A percentile compares a stretch with the other conserved stretches of the same genome.
Conservation (phyloP, 2,797 vertebrate genomes). For the Dermochelys coriacea region DNA sequence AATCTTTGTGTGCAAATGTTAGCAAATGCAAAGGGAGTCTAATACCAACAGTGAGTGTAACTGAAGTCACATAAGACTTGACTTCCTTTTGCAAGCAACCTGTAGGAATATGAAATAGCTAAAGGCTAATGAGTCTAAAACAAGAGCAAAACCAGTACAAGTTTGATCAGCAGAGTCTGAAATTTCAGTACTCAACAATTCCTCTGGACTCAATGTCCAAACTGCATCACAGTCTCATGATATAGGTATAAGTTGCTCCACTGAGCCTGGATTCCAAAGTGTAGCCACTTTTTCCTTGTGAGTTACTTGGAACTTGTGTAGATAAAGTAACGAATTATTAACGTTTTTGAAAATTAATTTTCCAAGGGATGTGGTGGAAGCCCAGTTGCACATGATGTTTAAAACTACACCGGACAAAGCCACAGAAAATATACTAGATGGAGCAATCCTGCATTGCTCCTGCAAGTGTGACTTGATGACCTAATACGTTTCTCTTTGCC, state of each 20-base stretch:
- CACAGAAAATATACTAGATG: neutral
- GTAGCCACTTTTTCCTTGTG: neutral
- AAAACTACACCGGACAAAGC: neutral
- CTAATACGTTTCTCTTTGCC: neutral
- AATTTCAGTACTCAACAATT: fast-evolving
- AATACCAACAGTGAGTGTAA: neutral
- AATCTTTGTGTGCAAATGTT: fast-evolving
- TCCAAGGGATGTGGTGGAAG: neutral
- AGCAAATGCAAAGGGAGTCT: neutral
- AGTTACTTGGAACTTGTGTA: fast-evolving
- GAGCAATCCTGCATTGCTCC: neutral
- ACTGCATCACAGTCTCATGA: neutral
- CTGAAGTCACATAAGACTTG: neutral
- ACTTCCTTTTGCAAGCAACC: neutral
- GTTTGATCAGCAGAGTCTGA: neutral
- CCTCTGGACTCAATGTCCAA: neutral
- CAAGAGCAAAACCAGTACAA: neutral
- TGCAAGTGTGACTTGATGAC: neutral
- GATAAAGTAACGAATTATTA: fast-evolving
- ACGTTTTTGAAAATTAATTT: neutral
- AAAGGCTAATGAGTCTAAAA: neutral
- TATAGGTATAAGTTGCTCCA: neutral
- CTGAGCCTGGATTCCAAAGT: fast-evolving
- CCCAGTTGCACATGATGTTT: neutral
- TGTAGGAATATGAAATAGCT: neutral